Evolutionary conservation across 2,113 vertebrate species (phyloP).

Genomic region (Chaetura pelagica): DNA sequence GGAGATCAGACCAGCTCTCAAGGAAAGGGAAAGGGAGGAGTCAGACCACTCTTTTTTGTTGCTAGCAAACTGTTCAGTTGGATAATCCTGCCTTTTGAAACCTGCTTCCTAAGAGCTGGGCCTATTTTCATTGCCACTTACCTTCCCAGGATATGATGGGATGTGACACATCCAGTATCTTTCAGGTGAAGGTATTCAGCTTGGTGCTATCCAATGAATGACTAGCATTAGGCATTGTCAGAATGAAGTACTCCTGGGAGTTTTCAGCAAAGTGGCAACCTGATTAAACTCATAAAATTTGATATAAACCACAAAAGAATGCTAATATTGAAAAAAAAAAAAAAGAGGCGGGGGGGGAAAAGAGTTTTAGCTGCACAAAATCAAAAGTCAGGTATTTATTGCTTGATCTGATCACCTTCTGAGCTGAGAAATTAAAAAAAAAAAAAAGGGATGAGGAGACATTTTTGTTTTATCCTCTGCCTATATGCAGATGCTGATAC

Average conservation of each 20-base stretch:
- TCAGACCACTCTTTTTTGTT: not conserved
- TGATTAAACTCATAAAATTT: not conserved
- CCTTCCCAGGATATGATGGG: not conserved
- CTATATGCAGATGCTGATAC: slow-evolving; percentile 10
- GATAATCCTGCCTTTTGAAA: not conserved
- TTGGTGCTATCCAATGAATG: not conserved
- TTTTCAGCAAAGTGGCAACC: not conserved
- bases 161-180: fast-evolving
- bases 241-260: not conserved
- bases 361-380: slow-evolving; percentile 11
- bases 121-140: not conserved
- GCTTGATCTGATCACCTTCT: slow-evolving; percentile 28
- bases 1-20: not conserved
- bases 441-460: not conserved
- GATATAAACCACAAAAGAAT: not conserved
- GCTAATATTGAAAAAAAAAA: not conserved
- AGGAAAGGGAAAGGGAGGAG: not conserved
- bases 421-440: slow-evolving; percentile 16
- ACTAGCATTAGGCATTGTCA: not conserved
- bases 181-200: not conserved
- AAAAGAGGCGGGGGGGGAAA: too few species aligned
- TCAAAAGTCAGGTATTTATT: slow-evolving; percentile 31
- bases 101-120: not conserved
- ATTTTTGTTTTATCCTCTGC: not conserved
- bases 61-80: not conserved